A percentile compares a stretch with the other conserved stretches of the same genome.
phyloP scores from a whole-genome alignment of 1,140 invertebrate species.

The Mya arenaria region DNA sequence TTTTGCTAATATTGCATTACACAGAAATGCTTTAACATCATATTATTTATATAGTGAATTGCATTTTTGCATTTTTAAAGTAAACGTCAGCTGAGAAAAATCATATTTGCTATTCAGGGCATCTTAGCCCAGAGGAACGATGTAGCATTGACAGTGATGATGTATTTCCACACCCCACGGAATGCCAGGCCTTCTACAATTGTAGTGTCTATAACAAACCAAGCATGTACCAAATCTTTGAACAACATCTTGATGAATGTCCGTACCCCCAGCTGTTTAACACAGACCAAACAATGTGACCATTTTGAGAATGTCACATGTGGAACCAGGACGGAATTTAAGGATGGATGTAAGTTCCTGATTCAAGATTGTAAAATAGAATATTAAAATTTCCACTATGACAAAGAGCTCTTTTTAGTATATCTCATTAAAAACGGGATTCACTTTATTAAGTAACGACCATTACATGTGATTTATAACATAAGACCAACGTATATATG shows the following conservation, averaged over 20 bases:
- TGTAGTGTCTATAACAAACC: conserved; percentile 53
- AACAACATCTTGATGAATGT: conserved; percentile 64
- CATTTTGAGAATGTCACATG: conserved; percentile 59
- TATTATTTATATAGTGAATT: no score
- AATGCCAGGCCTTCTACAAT: conserved; percentile 68
- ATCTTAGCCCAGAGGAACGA: conserved; percentile 26
- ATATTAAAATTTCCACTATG: no score
- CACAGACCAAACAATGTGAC: conserved; percentile 51
- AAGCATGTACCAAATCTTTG: conserved; percentile 37
- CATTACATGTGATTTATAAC: no score
- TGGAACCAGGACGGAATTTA: conserved; percentile 57
- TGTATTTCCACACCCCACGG: conserved; percentile 57
- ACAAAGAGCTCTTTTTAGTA: no score
- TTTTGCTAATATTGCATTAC: no score
- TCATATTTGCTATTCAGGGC: no score
- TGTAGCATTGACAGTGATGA: conserved; percentile 35
- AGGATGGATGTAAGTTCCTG: conserved; percentile 56
- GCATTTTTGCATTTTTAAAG: no score
- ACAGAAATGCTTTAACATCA: no score
- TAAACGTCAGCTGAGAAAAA: no score
- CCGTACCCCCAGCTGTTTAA: conserved; percentile 65
- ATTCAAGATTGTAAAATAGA: no score
- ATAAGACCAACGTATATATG: no score
- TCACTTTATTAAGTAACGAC: neutral
- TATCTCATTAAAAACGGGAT: no score